These are phyloP conservation scores for Brachyhypopomus occidentalis DNA, from an alignment of 2,113 vertebrate species.

Conservation along the genomic window DNA sequence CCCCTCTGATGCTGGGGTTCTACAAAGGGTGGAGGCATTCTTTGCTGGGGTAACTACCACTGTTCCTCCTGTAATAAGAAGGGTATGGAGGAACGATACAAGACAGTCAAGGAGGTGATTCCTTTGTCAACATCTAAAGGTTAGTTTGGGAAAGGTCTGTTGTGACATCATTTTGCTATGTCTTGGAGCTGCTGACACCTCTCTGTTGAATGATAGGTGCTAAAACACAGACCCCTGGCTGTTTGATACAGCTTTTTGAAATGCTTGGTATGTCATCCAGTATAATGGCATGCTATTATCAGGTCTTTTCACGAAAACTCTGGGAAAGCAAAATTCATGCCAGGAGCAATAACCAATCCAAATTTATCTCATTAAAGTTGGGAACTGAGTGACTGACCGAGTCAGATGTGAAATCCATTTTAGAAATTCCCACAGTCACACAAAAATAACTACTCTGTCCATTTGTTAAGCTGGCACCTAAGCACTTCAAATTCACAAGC, in stretches of 20 bases:
- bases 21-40: neutral
- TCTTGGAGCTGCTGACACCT: neutral
- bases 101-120: neutral
- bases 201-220: neutral
- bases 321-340: neutral
- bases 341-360: neutral
- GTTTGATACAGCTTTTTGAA: neutral
- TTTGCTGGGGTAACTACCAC: neutral
- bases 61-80: neutral
- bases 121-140: neutral
- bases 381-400: neutral
- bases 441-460: neutral
- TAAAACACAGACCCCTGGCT: neutral
- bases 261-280: neutral
- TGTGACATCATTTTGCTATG: neutral
- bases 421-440: neutral
- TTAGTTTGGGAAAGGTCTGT: neutral
- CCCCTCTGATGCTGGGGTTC: too few relatives aligned
- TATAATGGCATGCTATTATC: conserved; percentile 5
- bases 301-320: neutral
- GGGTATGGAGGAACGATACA: neutral
- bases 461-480: neutral
- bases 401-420: neutral
- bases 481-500: neutral
- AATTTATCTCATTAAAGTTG: neutral